phyloP scores from a whole-genome alignment of 37 sponge, comb jelly and placozoan species.

The Spongilla lacustris region DNA sequence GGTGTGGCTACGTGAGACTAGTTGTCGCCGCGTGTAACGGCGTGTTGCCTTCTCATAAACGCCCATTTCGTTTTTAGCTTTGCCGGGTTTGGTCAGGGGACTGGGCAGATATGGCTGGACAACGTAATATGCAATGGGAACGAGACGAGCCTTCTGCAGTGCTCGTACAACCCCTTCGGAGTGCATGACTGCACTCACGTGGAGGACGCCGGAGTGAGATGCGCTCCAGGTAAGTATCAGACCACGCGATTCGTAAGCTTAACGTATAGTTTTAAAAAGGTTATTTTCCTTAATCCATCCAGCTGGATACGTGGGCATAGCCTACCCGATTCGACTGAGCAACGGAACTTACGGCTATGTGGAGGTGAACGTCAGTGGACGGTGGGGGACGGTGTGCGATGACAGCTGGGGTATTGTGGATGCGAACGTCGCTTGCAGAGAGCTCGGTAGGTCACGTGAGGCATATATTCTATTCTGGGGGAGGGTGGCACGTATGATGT shows the following conservation, averaged over 20 bases:
- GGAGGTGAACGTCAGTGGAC: conserved; percentile 43
- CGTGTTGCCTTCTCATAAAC: too few species aligned
- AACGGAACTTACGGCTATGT: conserved; percentile 38
- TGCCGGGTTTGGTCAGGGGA: conserved; percentile 33
- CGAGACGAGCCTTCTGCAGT: conserved; percentile 38
- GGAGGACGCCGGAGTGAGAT: conserved; percentile 69
- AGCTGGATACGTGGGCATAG: conserved; percentile 1
- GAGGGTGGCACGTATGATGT: too few species aligned
- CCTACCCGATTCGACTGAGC: conserved; percentile 27
- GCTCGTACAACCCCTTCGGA: conserved; percentile 33
- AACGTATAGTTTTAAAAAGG: too few species aligned
- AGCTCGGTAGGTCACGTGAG: conserved; percentile 36
- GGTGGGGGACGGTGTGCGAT: conserved; percentile 75
- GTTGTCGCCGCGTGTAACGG: too few species aligned
- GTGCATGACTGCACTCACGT: conserved; percentile 31
- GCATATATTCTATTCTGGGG: too few species aligned
- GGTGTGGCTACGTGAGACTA: too few species aligned
- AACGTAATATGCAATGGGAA: conserved; percentile 41
- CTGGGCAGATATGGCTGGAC: conserved; percentile 61
- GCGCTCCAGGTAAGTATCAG: conserved; percentile 25
- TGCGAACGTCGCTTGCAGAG: conserved; percentile 59
- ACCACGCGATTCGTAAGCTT: neutral
- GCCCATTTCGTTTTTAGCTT: neutral
- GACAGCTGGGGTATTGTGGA: conserved; percentile 69
- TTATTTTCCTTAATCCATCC: neutral